These are phyloP conservation scores for Todus mexicanus DNA, from an alignment of 2,797 vertebrate species.

Conservation along the genomic window DNA sequence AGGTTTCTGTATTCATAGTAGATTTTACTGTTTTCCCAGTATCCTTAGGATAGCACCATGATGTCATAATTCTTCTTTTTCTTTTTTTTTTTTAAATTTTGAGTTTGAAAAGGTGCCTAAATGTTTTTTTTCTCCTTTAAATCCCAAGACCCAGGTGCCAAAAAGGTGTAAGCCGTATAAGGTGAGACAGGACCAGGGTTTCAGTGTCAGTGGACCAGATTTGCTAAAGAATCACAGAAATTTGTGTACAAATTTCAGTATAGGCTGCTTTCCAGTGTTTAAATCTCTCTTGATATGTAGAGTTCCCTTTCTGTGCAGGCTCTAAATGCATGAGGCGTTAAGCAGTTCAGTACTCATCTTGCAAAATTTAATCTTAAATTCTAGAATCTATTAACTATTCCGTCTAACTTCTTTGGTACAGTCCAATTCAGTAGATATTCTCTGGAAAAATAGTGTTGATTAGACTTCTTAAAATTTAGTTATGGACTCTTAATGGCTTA, in stretches of 20 bases:
- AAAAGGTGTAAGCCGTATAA: background rate
- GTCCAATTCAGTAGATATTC: background rate
- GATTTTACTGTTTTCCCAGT: background rate
- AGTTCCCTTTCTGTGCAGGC: background rate
- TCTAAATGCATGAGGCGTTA: background rate
- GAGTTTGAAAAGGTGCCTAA: background rate
- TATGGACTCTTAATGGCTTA: background rate
- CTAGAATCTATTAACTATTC: background rate
- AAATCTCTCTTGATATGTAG: background rate
- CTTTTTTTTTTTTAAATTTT: background rate
- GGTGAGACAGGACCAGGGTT: background rate
- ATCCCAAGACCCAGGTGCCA: background rate
- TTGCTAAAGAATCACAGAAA: background rate
- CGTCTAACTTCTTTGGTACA: background rate
- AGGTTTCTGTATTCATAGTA: background rate
- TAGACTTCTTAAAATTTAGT: background rate
- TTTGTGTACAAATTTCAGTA: background rate
- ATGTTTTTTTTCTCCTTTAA: background rate
- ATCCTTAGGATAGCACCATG: background rate
- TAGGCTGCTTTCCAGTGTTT: background rate
- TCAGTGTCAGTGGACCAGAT: background rate
- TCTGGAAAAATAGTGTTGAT: background rate
- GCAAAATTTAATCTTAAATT: background rate
- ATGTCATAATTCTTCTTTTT: background rate
- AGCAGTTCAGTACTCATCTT: background rate